A percentile compares a stretch with the other conserved stretches of the same genome.
Conservation (phyloP, 2,113 vertebrate genomes). For the Periophthalmus modestus region DNA sequence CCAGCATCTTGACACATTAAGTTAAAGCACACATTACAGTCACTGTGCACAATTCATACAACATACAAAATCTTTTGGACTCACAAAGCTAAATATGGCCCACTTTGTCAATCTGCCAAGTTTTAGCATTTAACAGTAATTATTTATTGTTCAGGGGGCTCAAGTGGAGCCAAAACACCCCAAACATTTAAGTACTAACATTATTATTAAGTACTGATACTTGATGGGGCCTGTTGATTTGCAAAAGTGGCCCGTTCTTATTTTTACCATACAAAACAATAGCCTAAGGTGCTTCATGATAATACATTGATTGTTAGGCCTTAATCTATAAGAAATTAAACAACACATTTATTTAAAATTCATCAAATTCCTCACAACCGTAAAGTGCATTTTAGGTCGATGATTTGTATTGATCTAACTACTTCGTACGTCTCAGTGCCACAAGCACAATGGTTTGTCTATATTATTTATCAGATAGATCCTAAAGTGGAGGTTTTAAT, state of each 20-base stretch:
- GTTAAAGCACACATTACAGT: conserved; percentile 64
- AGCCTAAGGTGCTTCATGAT: conserved; percentile 69
- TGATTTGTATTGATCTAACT: conserved; percentile 56
- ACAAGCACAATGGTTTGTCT: conserved; percentile 28
- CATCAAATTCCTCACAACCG: conserved; percentile 56
- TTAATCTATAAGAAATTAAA: conserved; percentile 51
- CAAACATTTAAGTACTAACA: not conserved
- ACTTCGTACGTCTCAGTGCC: conserved; percentile 49
- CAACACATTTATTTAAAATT: conserved; percentile 51
- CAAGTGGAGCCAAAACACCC: conserved; percentile 1
- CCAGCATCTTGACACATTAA: conserved; percentile 55
- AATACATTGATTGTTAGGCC: conserved; percentile 57
- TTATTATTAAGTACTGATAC: conserved; percentile 16
- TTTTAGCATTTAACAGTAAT: not conserved
- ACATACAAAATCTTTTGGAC: conserved; percentile 34
- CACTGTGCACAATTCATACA: conserved; percentile 50
- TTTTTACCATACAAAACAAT: conserved; percentile 36
- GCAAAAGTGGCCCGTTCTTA: conserved; percentile 10
- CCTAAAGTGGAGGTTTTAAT: conserved; percentile 18
- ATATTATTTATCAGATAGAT: conserved; percentile 37
- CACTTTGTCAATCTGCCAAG: conserved; percentile 24
- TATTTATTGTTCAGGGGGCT: conserved; percentile 11
- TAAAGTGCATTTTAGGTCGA: conserved; percentile 75
- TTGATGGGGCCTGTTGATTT: conserved; percentile 18
- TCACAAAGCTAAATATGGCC: conserved; percentile 14